phyloP scores from a whole-genome alignment of 2,797 vertebrate species.

The Dromococcyx pavoninus region DNA sequence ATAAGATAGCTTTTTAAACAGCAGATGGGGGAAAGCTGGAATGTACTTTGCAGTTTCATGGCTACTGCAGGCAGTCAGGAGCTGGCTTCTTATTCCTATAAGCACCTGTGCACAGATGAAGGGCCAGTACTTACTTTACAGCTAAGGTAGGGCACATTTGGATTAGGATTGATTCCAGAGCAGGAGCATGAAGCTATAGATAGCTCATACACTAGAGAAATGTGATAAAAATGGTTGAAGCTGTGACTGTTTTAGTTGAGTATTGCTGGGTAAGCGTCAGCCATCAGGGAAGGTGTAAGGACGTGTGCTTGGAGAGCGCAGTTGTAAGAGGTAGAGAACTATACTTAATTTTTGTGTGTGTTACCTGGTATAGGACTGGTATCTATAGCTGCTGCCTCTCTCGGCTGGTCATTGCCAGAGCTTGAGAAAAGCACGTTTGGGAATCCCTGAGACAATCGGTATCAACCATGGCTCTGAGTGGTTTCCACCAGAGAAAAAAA shows the following conservation, averaged over 20 bases:
- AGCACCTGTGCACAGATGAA: background rate
- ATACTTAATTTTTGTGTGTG: rapidly evolving
- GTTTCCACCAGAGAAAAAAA: background rate
- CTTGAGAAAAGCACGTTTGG: background rate
- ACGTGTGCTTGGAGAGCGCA: background rate
- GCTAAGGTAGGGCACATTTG: background rate
- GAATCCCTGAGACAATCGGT: background rate
- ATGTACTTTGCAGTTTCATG: background rate
- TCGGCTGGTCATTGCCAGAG: background rate
- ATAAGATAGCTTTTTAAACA: background rate
- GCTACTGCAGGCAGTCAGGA: background rate
- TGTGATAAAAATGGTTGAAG: background rate
- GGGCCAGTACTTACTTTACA: background rate
- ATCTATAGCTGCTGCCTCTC: background rate
- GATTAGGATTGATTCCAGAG: background rate
- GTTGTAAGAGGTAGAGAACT: background rate
- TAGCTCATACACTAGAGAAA: background rate
- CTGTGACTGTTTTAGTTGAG: background rate
- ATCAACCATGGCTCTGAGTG: background rate
- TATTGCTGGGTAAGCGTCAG: background rate
- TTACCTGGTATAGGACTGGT: background rate
- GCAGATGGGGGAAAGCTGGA: background rate
- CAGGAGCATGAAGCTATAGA: background rate
- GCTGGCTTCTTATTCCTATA: background rate
- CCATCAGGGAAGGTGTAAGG: background rate